Evolutionary conservation across 2,888 invertebrate species (phyloP), one percentile per base, ranked within the genome.

Genomic region (Hermaeophaga mercurialis): DNA sequence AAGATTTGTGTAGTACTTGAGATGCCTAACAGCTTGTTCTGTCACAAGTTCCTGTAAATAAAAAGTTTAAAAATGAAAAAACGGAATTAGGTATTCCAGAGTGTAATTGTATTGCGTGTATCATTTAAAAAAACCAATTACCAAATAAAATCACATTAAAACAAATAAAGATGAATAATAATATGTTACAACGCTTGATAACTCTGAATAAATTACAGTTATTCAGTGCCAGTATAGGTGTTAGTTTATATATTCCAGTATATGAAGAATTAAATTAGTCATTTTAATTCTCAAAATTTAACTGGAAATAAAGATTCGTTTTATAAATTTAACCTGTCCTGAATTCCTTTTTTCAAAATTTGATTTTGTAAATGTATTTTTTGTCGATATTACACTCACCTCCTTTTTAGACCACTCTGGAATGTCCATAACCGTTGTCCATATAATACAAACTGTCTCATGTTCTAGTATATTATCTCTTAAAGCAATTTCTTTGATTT

Each of bases 371-470:
- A n/a, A n/a, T n/a, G n/a, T n/a, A n/a, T n/a, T n/a, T n/a, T n/a
- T n/a, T n/a, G n/a, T n/a, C n/a, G n/a, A n/a, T n/a, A n/a, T n/a
- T n/a, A 26, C 9, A 31, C 31, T 4, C 58, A 76, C 77, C 67
- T 97, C 97, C 77, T 97, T 97, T 80, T 97, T 97, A 80, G 96
- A 97, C 97, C 96, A 97, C 80, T 97, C 96, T 58, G 94, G 92
- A 71, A 92, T 89, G 49, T 89, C 88, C 96, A 97, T 97, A 70
- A 97, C 87, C 64, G 94, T 93, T 66, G 87, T 88, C 96, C 96
- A 97, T 71, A 96, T 73, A 58, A 79, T 79, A 65, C 77, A 78
- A 31, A 77, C 75, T 28, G 68, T 88, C 81, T 96, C 96, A 76
- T 94, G 91, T 78, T 96, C 96, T 53, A 90, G 89, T 74, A 97